Conservation (phyloP, 2,113 vertebrate genomes). For the Andinoacara biseriatus region DNA sequence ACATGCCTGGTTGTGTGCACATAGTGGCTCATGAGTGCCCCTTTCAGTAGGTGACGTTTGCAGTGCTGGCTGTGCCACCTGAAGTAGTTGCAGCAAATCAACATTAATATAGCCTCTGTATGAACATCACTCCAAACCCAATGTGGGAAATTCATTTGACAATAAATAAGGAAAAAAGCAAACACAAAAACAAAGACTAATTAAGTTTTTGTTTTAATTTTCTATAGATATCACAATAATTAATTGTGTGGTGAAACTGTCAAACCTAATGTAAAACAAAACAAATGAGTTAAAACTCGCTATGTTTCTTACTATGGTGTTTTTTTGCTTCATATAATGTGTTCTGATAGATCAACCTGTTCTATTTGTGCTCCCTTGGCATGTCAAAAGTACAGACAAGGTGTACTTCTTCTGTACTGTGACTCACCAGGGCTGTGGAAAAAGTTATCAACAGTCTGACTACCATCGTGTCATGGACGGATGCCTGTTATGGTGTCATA, state of each 20-base stretch:
- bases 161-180: no score
- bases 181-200: background rate
- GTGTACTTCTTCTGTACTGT: background rate
- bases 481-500: background rate
- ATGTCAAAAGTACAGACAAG: background rate
- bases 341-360: background rate
- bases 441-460: background rate
- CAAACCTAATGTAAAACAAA: background rate
- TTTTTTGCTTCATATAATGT: background rate
- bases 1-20: background rate
- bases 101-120: background rate
- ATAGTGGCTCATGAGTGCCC: background rate
- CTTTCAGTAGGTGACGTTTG: background rate
- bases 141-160: no score
- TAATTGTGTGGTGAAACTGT: background rate
- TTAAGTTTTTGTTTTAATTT: background rate
- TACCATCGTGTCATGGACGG: background rate
- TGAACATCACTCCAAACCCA: background rate
- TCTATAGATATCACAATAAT: background rate
- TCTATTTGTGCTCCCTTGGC: background rate
- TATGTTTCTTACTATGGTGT: background rate
- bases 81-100: background rate
- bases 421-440: background rate
- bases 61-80: background rate
- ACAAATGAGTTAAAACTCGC: background rate